These are phyloP conservation scores for Drosophila kanapiae DNA, from an alignment of 1,140 invertebrate genomes.

Conservation along the genomic window DNA sequence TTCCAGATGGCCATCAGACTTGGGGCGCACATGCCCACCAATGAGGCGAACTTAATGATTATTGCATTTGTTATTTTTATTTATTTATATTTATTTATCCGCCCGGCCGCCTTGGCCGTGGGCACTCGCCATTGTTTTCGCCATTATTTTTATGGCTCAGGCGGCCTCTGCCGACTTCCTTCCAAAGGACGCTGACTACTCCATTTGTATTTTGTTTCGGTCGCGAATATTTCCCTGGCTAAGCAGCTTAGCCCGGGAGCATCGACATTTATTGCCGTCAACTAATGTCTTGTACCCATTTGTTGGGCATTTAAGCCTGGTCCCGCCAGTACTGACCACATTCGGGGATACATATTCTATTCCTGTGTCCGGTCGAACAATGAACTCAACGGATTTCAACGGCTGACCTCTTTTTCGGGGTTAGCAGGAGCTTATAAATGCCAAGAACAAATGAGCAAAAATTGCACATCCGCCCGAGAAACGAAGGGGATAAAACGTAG, in stretches of 20 bases:
- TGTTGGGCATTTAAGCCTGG: slow-evolving; percentile 52
- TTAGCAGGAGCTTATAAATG: slow-evolving; percentile 39
- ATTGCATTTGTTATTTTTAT: slow-evolving; percentile 75
- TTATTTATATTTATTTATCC: slow-evolving; percentile 76
- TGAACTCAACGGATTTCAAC: slow-evolving; percentile 34
- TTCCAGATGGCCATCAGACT: slow-evolving; percentile 24
- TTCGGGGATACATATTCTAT: slow-evolving; percentile 19
- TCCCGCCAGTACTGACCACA: slow-evolving; percentile 17
- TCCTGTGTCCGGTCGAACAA: slow-evolving; percentile 28
- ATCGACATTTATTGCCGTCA: slow-evolving; percentile 62
- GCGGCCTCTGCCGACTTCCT: slow-evolving; percentile 5
- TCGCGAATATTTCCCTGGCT: slow-evolving; percentile 48
- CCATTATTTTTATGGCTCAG: slow-evolving; percentile 58
- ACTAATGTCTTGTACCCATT: slow-evolving; percentile 64
- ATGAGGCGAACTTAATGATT: slow-evolving; percentile 76
- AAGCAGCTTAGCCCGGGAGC: slow-evolving; percentile 61
- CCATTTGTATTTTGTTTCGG: slow-evolving; percentile 45
- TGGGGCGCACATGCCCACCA: slow-evolving; percentile 48
- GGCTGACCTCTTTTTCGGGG: slow-evolving; percentile 48
- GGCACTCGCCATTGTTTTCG: slow-evolving; percentile 47
- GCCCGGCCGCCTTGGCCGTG: slow-evolving; percentile 34
- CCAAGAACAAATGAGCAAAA: slow-evolving; percentile 67
- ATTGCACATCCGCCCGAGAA: slow-evolving; percentile 54
- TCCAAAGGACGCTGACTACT: slow-evolving; percentile 8
- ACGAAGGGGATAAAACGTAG: slow-evolving; percentile 49